Evolutionary conservation across 2,797 vertebrate genomes (phyloP).

Genomic region (Cuculus canorus): DNA sequence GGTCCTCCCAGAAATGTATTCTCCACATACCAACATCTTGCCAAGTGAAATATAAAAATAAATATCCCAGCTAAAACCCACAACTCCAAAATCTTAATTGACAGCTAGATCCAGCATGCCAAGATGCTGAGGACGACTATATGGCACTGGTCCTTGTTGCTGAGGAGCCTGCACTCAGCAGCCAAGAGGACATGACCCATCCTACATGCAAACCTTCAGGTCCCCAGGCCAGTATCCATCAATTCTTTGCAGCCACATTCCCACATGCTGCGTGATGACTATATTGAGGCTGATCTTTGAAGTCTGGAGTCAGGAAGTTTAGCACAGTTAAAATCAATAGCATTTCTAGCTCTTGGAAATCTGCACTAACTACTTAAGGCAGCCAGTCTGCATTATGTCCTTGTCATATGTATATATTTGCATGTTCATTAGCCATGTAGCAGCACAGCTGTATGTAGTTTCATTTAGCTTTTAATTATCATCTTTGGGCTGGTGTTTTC

Average conservation of each 20-base stretch:
- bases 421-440: constrained; percentile 63
- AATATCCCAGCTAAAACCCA: not conserved
- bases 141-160: not conserved
- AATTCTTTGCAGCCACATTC: not conserved
- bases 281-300: constrained; percentile 41
- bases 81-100: not conserved
- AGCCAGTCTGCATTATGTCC: constrained; percentile 55
- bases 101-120: not conserved
- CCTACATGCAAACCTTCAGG: fast-evolving
- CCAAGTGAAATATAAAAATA: constrained; percentile 8
- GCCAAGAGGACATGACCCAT: not conserved
- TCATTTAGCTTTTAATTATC: constrained; percentile 64
- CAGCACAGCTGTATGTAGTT: constrained; percentile 58
- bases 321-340: constrained; percentile 59
- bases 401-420: constrained; percentile 68
- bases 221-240: not conserved
- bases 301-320: constrained; percentile 54
- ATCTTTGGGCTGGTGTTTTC: constrained; percentile 60
- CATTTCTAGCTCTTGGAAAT: constrained; percentile 61
- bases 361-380: constrained; percentile 50
- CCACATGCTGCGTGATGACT: not conserved
- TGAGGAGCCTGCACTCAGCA: not conserved
- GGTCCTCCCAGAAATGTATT: not conserved
- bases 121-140: not conserved
- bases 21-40: not conserved